phyloP scores from a whole-genome alignment of 2,113 vertebrate species.

The Cyprinodon brontotheroides region DNA sequence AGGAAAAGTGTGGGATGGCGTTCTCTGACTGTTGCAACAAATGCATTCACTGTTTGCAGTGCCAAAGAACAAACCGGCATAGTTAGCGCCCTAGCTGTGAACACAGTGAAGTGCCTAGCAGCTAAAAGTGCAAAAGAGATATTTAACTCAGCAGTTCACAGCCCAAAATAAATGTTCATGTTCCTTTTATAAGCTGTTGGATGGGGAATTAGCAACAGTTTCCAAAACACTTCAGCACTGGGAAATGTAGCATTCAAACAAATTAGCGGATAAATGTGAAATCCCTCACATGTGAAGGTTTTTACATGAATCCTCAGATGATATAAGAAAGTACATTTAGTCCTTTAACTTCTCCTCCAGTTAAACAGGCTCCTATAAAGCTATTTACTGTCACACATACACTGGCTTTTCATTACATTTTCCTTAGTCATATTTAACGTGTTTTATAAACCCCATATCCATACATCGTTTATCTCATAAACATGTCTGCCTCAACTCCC shows the following conservation, averaged over 20 bases:
- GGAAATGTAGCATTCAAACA: neutral
- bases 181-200: neutral
- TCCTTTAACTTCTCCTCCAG: neutral
- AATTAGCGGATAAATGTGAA: neutral
- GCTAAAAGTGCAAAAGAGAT: slow-evolving; percentile 7
- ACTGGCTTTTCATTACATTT: neutral
- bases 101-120: neutral
- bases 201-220: neutral
- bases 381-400: neutral
- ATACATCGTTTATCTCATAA: neutral
- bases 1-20: neutral
- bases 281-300: neutral
- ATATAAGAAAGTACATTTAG: neutral
- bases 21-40: neutral
- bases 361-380: neutral
- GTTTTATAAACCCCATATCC: neutral
- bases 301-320: neutral
- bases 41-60: neutral
- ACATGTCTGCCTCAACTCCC: neutral
- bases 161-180: slow-evolving; percentile 10
- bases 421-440: neutral
- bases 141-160: slow-evolving; percentile 6
- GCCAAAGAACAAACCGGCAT: neutral
- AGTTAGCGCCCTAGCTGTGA: slow-evolving; percentile 8
- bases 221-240: neutral